phyloP scores from a whole-genome alignment of 2,888 invertebrate genomes.

The Sclerodermus sp. region DNA sequence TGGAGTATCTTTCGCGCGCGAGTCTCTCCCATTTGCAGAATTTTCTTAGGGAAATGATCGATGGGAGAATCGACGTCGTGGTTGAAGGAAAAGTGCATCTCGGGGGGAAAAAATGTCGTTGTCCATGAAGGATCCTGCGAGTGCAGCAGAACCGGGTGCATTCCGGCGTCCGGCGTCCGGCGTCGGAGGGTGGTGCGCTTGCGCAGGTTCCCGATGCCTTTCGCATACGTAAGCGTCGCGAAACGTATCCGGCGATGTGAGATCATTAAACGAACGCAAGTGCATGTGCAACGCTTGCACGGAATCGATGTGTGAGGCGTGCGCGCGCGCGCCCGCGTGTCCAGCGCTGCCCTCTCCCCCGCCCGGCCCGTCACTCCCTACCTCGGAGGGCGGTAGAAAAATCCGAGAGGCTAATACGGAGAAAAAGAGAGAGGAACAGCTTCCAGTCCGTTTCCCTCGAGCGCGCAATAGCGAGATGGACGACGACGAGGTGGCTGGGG shows the following conservation, averaged over 20 bases:
- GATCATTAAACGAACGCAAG: conserved; percentile 41
- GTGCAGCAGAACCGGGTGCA: too few species aligned
- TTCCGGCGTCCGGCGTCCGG: too few species aligned
- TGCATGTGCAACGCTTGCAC: conserved; percentile 26
- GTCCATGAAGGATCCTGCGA: too few species aligned
- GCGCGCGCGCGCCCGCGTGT: neutral
- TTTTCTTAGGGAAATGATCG: too few species aligned
- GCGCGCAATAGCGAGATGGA: conserved; percentile 29
- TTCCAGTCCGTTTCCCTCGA: conserved; percentile 35
- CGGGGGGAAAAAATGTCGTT: too few species aligned
- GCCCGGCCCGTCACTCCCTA: conserved; percentile 9
- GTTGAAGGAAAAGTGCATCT: too few species aligned
- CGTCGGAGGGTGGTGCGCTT: neutral
- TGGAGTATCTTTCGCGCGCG: too few species aligned
- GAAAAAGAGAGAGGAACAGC: conserved; percentile 23
- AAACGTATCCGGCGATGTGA: conserved; percentile 54
- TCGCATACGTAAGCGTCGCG: conserved; percentile 45
- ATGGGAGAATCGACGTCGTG: too few species aligned
- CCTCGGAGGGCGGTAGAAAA: conserved; percentile 17
- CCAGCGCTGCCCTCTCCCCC: neutral
- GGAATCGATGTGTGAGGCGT: conserved; percentile 5
- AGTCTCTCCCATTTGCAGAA: too few species aligned
- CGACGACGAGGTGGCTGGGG: conserved; percentile 12
- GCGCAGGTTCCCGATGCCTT: conserved; percentile 9
- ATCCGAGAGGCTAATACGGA: conserved; percentile 11